Conservation (phyloP, 2,797 vertebrate genomes). For the Hydrocynus forskahlii region DNA sequence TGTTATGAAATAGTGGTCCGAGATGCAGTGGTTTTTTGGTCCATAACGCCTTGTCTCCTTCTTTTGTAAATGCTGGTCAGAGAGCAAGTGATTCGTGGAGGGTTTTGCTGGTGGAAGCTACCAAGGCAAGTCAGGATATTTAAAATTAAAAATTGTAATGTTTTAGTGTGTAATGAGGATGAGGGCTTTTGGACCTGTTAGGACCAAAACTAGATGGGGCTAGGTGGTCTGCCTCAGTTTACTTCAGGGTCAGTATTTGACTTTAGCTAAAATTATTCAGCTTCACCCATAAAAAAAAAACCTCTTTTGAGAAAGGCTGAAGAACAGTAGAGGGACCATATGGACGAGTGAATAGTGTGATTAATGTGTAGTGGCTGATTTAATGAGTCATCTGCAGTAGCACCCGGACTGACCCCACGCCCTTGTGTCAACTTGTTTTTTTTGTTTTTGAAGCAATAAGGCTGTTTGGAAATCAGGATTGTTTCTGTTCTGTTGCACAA, state of each 20-base stretch:
- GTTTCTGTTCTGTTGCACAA: conserved; percentile 1
- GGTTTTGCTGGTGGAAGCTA: conserved; percentile 62
- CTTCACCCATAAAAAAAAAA: conserved; percentile 1
- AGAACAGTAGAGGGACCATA: conserved; percentile 25
- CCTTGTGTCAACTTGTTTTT: conserved; percentile 27
- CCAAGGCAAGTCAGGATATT: conserved; percentile 64
- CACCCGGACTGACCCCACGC: conserved; percentile 38
- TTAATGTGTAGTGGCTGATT: conserved; percentile 53
- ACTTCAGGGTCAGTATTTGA: conserved; percentile 17
- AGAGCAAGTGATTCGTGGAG: conserved; percentile 62
- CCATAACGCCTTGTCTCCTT: conserved; percentile 59
- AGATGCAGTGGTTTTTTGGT: conserved; percentile 44
- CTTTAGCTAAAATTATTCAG: conserved; percentile 3
- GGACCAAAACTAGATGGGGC: conserved; percentile 9
- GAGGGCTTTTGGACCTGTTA: conserved; percentile 20
- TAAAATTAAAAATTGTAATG: conserved; percentile 49
- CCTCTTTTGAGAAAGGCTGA: neutral
- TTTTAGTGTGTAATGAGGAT: conserved; percentile 33
- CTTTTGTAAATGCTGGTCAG: conserved; percentile 61
- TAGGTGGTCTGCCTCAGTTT: conserved; percentile 1
- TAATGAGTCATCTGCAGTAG: conserved; percentile 46
- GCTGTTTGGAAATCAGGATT: conserved; percentile 26
- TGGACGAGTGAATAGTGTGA: conserved; percentile 55
- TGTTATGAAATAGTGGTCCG: conserved; percentile 40
- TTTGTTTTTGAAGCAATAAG: conserved; percentile 9